phyloP scores from a whole-genome alignment of 2,113 vertebrate genomes.

The Clarias macrocephalus region DNA sequence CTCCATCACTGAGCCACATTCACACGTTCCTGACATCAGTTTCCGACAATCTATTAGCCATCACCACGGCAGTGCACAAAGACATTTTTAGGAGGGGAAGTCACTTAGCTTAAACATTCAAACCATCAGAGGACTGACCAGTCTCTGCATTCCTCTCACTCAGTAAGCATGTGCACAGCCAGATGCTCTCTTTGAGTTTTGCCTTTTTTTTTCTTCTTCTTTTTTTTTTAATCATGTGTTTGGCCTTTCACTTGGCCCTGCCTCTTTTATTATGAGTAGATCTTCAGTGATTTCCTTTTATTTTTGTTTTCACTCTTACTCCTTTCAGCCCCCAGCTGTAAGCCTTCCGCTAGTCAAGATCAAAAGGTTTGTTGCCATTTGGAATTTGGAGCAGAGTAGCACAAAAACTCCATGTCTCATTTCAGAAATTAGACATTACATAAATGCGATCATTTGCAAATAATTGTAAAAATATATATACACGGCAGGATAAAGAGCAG shows the following conservation, averaged over 20 bases:
- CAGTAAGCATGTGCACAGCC: conserved; percentile 20
- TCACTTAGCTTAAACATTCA: conserved; percentile 78
- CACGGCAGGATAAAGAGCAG: no score
- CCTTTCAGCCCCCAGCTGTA: not conserved
- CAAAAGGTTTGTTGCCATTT: not conserved
- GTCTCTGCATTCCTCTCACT: conserved; percentile 39
- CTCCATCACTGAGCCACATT: conserved; percentile 75
- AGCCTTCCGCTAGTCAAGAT: not conserved
- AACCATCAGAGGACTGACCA: conserved; percentile 60
- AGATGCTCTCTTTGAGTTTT: conserved; percentile 58
- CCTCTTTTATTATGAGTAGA: not conserved
- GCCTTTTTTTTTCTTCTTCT: not conserved
- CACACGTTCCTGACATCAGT: conserved; percentile 82
- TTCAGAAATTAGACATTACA: not conserved
- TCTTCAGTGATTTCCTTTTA: not conserved
- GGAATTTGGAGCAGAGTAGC: not conserved
- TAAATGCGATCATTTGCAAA: not conserved
- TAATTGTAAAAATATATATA: not conserved
- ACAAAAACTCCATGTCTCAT: not conserved
- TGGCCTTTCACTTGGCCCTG: conserved; percentile 4
- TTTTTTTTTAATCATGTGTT: not conserved
- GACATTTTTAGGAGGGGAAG: conserved; percentile 77
- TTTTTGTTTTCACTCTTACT: conserved; percentile 15
- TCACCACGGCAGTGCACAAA: conserved; percentile 88
- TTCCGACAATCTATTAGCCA: conserved; percentile 82